Conservation (phyloP, 2,888 invertebrate genomes). For the Phortica magna region DNA sequence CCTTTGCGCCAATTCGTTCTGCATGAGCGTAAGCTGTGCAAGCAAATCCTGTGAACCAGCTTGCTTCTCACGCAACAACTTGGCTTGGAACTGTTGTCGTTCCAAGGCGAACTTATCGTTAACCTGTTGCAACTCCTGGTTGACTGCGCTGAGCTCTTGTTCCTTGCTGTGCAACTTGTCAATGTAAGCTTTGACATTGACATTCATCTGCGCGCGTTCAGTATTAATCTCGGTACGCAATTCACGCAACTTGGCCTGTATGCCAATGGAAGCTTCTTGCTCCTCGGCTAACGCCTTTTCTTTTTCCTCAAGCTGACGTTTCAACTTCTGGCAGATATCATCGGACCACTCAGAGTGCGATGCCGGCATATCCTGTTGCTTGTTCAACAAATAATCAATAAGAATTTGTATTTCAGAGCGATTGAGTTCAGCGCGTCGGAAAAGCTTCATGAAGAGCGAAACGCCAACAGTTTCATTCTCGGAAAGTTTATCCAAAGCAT, state of each 20-base stretch:
- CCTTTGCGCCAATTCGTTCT: conserved; percentile 73
- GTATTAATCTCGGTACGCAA: conserved; percentile 80
- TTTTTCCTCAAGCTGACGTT: conserved; percentile 92
- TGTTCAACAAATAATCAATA: conserved; percentile 92
- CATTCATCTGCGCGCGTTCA: conserved; percentile 75
- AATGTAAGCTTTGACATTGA: conserved; percentile 68
- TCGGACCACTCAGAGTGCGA: conserved; percentile 92
- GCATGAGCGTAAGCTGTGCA: conserved; percentile 73
- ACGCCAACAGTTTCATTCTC: conserved; percentile 85
- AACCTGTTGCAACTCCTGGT: conserved; percentile 72
- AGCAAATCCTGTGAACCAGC: conserved; percentile 73
- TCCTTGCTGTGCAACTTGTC: conserved; percentile 75
- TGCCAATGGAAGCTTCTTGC: conserved; percentile 85
- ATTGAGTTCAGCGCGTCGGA: conserved; percentile 89
- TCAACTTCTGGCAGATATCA: conserved; percentile 91
- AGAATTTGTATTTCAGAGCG: conserved; percentile 93
- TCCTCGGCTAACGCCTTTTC: conserved; percentile 88
- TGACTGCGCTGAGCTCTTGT: conserved; percentile 69
- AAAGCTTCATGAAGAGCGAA: conserved; percentile 84
- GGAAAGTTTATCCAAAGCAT: conserved; percentile 80
- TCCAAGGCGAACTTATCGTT: conserved; percentile 74
- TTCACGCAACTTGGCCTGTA: conserved; percentile 89
- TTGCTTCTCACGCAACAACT: conserved; percentile 74
- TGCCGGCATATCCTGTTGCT: conserved; percentile 88
- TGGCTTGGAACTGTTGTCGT: conserved; percentile 76